Evolutionary conservation across 2,888 invertebrate genomes (phyloP).

Genomic region (Thelaira solivaga): DNA sequence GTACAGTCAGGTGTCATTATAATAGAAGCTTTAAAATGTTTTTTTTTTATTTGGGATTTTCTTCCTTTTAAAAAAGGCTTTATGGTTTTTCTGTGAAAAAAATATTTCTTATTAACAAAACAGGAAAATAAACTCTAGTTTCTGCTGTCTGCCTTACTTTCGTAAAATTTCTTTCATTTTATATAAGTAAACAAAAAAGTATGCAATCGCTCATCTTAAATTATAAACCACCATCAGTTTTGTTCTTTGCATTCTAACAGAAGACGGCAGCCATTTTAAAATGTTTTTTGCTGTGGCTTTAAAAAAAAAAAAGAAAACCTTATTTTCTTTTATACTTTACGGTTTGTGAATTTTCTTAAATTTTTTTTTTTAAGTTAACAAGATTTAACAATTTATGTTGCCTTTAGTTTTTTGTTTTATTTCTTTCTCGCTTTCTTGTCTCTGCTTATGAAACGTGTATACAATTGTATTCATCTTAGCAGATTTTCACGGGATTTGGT

Average conservation of each 20-base stretch:
- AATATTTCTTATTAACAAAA: no score
- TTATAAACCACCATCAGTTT: not conserved
- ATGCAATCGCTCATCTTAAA: slow-evolving; percentile 5
- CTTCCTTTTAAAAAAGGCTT: no score
- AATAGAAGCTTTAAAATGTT: not conserved
- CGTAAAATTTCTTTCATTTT: slow-evolving; percentile 8
- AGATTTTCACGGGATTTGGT: slow-evolving; percentile 50
- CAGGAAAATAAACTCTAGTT: no score
- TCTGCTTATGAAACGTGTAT: slow-evolving; percentile 31
- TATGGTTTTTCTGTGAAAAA: no score
- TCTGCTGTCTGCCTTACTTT: no score
- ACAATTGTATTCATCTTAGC: slow-evolving; percentile 38
- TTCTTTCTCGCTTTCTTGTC: not conserved
- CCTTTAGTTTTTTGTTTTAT: slow-evolving; percentile 9
- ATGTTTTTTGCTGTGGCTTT: slow-evolving; percentile 64
- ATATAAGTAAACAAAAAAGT: not conserved
- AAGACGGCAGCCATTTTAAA: slow-evolving; percentile 67
- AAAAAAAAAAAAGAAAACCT: not conserved
- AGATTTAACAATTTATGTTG: slow-evolving; percentile 61
- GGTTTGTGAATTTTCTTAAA: slow-evolving; percentile 56
- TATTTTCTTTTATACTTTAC: slow-evolving; percentile 53
- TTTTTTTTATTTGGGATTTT: no score
- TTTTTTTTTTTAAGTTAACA: slow-evolving; percentile 29
- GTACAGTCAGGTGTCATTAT: not conserved
- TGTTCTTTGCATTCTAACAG: slow-evolving; percentile 16